Percentiles rank a stretch among this genome's conserved stretches.
Evolutionary conservation across 2,797 vertebrate species (phyloP).

Genomic region (Holocentrus rufus): DNA sequence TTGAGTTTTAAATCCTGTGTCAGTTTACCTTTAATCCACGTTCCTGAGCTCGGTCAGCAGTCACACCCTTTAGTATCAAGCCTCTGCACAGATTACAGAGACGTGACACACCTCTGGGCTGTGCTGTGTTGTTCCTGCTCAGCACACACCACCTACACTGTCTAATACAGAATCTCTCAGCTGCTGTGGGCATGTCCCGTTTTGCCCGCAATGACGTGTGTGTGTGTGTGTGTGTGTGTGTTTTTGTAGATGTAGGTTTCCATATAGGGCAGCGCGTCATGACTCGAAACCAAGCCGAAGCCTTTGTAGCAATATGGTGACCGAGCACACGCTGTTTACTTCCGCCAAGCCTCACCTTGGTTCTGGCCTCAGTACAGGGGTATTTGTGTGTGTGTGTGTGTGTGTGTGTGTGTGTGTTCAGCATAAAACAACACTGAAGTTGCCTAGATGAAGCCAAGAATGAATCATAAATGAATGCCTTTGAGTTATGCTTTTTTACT

Average conservation of each 20-base stretch:
- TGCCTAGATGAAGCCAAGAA: background rate
- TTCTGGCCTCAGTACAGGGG: conserved; percentile 15
- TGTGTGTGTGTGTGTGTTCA: background rate
- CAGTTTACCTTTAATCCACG: background rate
- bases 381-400: background rate
- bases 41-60: background rate
- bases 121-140: background rate
- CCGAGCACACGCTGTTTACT: conserved; percentile 26
- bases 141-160: background rate
- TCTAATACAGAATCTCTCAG: background rate
- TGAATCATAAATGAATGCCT: background rate
- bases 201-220: conserved; percentile 1
- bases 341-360: conserved; percentile 38
- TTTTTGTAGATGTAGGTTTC: background rate
- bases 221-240: conserved; percentile 17
- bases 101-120: background rate
- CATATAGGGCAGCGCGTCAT: conserved; percentile 19
- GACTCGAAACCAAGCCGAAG: conserved; percentile 39
- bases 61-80: background rate
- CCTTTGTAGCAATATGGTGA: background rate
- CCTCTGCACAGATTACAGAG: background rate
- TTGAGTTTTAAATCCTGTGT: fast-evolving
- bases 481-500: background rate
- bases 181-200: conserved; percentile 5
- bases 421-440: conserved; percentile 24